phyloP scores from a whole-genome alignment of 2,113 vertebrate genomes.

The Charina bottae region DNA sequence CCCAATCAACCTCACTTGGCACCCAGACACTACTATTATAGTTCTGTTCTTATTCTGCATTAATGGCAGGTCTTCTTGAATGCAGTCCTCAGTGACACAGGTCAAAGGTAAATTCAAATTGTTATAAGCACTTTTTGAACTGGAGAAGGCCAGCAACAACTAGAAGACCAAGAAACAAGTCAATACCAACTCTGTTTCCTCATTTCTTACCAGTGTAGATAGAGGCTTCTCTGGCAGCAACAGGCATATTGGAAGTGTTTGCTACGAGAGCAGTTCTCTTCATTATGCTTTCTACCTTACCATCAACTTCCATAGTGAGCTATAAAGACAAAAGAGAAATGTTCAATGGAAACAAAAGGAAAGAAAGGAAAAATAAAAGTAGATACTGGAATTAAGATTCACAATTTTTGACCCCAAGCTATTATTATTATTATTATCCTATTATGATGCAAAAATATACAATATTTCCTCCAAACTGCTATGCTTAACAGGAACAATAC shows the following conservation, averaged over 20 bases:
- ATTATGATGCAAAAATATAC: background rate
- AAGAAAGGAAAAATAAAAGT: background rate
- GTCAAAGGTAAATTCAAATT: background rate
- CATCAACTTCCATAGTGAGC: slow-evolving; percentile 97
- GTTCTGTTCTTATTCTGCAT: background rate
- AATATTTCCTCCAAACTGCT: background rate
- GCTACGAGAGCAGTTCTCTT: slow-evolving; percentile 97
- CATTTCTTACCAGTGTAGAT: slow-evolving; percentile 91
- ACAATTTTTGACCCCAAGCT: background rate
- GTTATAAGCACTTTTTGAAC: background rate
- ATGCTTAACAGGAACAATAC: background rate
- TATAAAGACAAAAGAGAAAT: slow-evolving; percentile 61
- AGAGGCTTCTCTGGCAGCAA: slow-evolving; percentile 96
- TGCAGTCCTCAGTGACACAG: background rate
- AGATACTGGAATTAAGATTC: background rate
- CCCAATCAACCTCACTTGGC: background rate
- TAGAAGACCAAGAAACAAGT: slow-evolving; percentile 8
- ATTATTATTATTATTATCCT: background rate
- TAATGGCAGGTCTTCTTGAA: background rate
- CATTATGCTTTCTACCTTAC: slow-evolving; percentile 97
- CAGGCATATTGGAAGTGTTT: slow-evolving; percentile 99
- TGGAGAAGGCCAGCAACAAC: background rate
- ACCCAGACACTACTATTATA: background rate
- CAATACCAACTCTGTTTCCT: background rate
- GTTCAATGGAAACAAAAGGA: slow-evolving; percentile 12